A percentile compares a stretch with the other conserved stretches of the same genome.
These are phyloP conservation scores for Sternotherus odoratus DNA, from an alignment of 2,797 vertebrate species.

Conservation along the genomic window DNA sequence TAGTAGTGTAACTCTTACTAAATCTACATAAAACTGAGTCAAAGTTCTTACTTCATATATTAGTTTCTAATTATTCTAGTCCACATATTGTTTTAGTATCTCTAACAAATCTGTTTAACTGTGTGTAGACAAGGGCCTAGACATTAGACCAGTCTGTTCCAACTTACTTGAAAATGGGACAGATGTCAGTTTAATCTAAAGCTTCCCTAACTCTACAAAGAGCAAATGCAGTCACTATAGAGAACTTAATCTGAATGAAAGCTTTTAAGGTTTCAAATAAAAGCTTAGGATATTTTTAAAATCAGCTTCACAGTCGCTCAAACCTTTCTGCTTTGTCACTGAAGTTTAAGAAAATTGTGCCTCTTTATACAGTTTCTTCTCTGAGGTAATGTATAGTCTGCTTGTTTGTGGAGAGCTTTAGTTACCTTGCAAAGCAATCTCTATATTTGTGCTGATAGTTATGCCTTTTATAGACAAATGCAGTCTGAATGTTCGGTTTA, in stretches of 20 bases:
- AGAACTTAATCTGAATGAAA: not conserved
- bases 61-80: not conserved
- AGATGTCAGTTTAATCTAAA: not conserved
- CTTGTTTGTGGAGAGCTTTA: not conserved
- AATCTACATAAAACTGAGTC: not conserved
- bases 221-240: rapidly evolving
- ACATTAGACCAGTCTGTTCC: not conserved
- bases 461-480: not conserved
- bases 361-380: not conserved
- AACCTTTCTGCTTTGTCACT: not conserved
- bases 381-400: too few relatives aligned
- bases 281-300: not conserved
- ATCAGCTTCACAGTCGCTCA: not conserved
- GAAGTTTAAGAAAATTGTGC: not conserved
- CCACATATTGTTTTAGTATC: not conserved
- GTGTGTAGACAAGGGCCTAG: not conserved
- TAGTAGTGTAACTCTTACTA: not conserved
- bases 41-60: not conserved
- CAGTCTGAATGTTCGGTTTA: not conserved
- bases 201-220: not conserved
- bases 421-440: not conserved
- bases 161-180: not conserved
- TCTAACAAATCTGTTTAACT: not conserved
- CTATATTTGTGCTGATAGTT: rapidly evolving
- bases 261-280: not conserved